phyloP scores from a whole-genome alignment of 1,140 invertebrate species.

The Triops cancriformis region DNA sequence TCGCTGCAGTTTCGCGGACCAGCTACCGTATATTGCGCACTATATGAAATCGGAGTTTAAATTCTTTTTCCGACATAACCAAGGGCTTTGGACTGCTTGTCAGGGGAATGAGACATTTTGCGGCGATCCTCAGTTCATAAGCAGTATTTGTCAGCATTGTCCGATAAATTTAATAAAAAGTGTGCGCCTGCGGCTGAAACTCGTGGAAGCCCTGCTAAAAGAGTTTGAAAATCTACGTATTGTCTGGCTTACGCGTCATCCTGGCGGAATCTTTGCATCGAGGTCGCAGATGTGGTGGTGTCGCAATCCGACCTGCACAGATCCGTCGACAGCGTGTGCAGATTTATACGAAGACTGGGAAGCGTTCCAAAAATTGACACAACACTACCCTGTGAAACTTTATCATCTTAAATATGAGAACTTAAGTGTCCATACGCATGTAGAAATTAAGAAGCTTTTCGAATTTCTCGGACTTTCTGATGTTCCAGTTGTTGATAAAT shows the following conservation, averaged over 20 bases:
- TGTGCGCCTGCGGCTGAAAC: slow-evolving; percentile 32
- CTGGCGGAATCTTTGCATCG: slow-evolving; percentile 37
- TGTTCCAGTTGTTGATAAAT: neutral
- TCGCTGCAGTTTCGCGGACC: slow-evolving; percentile 28
- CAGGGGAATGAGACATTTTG: slow-evolving; percentile 30
- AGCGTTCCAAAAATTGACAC: slow-evolving; percentile 32
- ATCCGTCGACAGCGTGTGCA: slow-evolving; percentile 34
- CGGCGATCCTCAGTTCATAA: slow-evolving; percentile 32
- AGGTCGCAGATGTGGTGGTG: slow-evolving; percentile 37
- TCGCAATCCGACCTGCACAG: slow-evolving; percentile 33
- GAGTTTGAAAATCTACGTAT: slow-evolving; percentile 30
- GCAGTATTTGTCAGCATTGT: slow-evolving; percentile 31
- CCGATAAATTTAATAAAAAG: slow-evolving; percentile 34
- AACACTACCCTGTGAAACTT: slow-evolving; percentile 32
- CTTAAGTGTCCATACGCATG: slow-evolving; percentile 33
- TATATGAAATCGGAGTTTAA: slow-evolving; percentile 24
- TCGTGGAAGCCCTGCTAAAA: slow-evolving; percentile 29
- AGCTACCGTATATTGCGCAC: slow-evolving; percentile 28
- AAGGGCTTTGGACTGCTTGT: slow-evolving; percentile 31
- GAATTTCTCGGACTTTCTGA: slow-evolving; percentile 32
- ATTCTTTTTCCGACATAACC: slow-evolving; percentile 33
- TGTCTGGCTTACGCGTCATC: slow-evolving; percentile 37
- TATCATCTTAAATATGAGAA: slow-evolving; percentile 36
- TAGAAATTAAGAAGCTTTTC: slow-evolving; percentile 33
- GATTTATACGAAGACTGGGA: slow-evolving; percentile 35